Percentiles rank a stretch among this genome's conserved stretches.
Conservation (phyloP, 2,797 vertebrate species). For the Hippocampus kuda region DNA sequence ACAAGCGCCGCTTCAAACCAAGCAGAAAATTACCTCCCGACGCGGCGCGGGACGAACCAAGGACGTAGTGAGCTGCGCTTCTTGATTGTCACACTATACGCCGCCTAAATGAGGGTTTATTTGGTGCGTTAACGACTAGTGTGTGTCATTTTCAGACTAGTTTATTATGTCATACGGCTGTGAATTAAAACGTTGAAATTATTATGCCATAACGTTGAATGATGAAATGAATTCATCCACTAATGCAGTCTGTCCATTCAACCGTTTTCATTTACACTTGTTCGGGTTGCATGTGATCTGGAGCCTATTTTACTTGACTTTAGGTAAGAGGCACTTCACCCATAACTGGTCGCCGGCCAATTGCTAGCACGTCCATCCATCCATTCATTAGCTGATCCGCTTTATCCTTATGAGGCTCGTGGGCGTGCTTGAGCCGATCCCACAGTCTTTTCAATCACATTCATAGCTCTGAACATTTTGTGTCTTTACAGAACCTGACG, state of each 20-base stretch:
- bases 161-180: background rate
- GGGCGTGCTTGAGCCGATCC: too few species aligned
- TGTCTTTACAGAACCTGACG: too few species aligned
- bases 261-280: background rate
- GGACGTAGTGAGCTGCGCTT: constrained; percentile 50
- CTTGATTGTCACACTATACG: constrained; percentile 34
- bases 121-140: constrained; percentile 44
- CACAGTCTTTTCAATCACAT: too few species aligned
- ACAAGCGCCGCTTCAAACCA: constrained; percentile 72
- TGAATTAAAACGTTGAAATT: background rate
- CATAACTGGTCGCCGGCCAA: too few species aligned
- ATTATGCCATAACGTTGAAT: background rate
- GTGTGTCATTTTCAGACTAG: constrained; percentile 39
- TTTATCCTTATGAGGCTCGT: too few species aligned
- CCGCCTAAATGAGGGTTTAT: constrained; percentile 39
- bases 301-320: background rate
- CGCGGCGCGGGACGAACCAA: constrained; percentile 66
- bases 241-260: background rate
- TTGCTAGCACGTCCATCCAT: too few species aligned
- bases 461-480: too few species aligned
- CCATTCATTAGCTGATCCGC: too few species aligned
- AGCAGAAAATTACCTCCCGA: constrained; percentile 74
- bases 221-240: background rate
- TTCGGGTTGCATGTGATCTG: background rate
- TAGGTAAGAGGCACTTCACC: too few species aligned